Evolutionary conservation across 1,140 invertebrate genomes (phyloP).

Genomic region (Cydia splendana): DNA sequence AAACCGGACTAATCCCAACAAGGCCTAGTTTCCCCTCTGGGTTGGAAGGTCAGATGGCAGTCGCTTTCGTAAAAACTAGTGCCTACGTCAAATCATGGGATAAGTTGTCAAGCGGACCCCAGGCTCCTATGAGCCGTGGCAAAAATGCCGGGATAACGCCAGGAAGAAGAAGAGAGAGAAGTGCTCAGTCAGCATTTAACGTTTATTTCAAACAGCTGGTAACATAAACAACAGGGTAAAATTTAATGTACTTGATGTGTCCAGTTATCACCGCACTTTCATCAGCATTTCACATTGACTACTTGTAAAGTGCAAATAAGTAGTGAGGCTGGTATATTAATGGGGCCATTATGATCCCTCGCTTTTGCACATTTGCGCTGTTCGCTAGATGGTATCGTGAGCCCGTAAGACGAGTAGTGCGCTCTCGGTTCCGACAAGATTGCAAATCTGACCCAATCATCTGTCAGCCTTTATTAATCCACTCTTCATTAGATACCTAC

Average conservation of each 20-base stretch:
- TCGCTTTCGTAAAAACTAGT: too few relatives aligned
- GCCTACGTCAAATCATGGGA: too few relatives aligned
- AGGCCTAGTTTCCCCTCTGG: too few relatives aligned
- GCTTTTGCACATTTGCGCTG: not conserved
- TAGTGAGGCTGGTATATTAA: not conserved
- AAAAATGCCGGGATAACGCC: too few relatives aligned
- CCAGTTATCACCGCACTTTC: not conserved
- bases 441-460: constrained; percentile 65
- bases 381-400: constrained; percentile 3
- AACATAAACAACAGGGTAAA: constrained; percentile 19
- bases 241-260: not conserved
- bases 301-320: not conserved
- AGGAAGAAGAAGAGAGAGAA: too few relatives aligned
- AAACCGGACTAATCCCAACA: too few relatives aligned
- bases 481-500: constrained; percentile 65
- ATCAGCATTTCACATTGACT: too few relatives aligned
- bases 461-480: constrained; percentile 64
- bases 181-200: too few relatives aligned
- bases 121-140: too few relatives aligned
- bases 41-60: too few relatives aligned
- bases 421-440: constrained; percentile 41
- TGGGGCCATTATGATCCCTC: constrained; percentile 32
- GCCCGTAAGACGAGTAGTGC: constrained; percentile 66
- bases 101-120: too few relatives aligned
- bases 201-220: constrained; percentile 28